phyloP scores from a whole-genome alignment of 2,113 vertebrate species.

The Orcinus orca region DNA sequence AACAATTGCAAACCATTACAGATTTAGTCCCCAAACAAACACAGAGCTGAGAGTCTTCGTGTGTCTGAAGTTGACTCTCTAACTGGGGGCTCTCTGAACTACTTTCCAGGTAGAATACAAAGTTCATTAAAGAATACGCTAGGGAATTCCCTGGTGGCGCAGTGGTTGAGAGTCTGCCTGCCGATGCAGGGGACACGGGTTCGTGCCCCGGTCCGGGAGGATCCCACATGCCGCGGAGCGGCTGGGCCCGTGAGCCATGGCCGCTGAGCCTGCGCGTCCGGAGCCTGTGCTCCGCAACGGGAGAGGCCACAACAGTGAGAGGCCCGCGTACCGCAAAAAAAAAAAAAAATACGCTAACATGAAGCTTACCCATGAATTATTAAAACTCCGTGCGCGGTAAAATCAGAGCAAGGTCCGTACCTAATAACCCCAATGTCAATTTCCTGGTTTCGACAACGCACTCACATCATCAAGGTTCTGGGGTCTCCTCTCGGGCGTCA shows the following conservation, averaged over 20 bases:
- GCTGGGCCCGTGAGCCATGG: too few species aligned
- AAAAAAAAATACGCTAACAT: not conserved
- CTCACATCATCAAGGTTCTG: not conserved
- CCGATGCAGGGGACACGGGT: too few species aligned
- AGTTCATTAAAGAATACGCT: not conserved
- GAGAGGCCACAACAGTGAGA: too few species aligned
- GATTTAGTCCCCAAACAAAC: not conserved
- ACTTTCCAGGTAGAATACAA: not conserved
- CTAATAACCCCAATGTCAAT: accelerated
- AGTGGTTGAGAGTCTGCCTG: too few species aligned
- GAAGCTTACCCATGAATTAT: not conserved
- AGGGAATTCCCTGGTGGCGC: too few species aligned
- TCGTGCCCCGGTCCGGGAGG: too few species aligned
- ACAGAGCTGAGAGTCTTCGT: not conserved
- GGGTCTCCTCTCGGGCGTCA: not conserved
- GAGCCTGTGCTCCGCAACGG: too few species aligned
- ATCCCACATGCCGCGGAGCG: too few species aligned
- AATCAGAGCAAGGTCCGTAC: not conserved
- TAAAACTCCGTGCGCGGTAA: not conserved
- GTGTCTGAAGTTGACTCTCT: not conserved
- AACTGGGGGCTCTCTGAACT: not conserved
- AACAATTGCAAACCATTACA: not conserved
- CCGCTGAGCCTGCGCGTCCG: too few species aligned
- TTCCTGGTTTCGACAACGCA: not conserved
- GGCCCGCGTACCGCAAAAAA: too few species aligned